A percentile compares a stretch with the other conserved stretches of the same genome.
These are phyloP conservation scores for Drosophila oshimai DNA, from an alignment of 1,140 invertebrate genomes.

Conservation along the genomic window DNA sequence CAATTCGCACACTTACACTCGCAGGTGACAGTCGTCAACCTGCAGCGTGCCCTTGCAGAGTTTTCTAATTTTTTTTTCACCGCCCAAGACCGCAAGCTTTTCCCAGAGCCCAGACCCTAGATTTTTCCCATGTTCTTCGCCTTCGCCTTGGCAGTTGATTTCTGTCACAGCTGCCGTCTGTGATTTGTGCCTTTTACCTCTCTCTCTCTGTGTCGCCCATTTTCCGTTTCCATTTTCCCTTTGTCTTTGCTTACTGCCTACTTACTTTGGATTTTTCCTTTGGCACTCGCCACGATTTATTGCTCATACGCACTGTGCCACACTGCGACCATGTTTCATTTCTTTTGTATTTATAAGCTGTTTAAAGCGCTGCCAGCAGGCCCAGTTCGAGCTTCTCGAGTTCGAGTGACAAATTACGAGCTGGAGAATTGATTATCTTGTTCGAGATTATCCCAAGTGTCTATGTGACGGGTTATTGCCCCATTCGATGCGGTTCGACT, in stretches of 20 bases:
- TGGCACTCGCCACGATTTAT: slow-evolving; percentile 56
- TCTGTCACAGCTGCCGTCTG: slow-evolving; percentile 71
- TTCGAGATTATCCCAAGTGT: slow-evolving; percentile 42
- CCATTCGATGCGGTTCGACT: slow-evolving; percentile 39
- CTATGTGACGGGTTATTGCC: slow-evolving; percentile 42
- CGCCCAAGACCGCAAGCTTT: too few species aligned
- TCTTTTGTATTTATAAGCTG: slow-evolving; percentile 55
- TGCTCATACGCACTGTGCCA: slow-evolving; percentile 65
- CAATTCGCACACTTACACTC: slow-evolving; percentile 44
- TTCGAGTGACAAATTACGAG: slow-evolving; percentile 47
- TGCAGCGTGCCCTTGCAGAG: slow-evolving; percentile 6
- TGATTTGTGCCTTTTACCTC: slow-evolving; percentile 55
- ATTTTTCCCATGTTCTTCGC: slow-evolving; percentile 25
- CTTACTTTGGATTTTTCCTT: slow-evolving; percentile 38
- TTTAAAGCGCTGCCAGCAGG: slow-evolving; percentile 40
- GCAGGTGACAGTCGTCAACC: slow-evolving; percentile 39
- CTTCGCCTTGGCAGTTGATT: slow-evolving; percentile 71
- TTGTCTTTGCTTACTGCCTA: slow-evolving; percentile 20
- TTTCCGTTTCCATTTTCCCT: not conserved
- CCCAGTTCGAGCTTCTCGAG: not conserved
- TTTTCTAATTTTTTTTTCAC: too few species aligned
- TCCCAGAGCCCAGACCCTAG: not conserved
- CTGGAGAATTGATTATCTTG: slow-evolving; percentile 50
- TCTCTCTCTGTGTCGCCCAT: too few species aligned
- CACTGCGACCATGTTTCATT: slow-evolving; percentile 35